These are phyloP conservation scores for Chrysina gloriosa DNA, from an alignment of 2,888 invertebrate species.

Conservation along the genomic window DNA sequence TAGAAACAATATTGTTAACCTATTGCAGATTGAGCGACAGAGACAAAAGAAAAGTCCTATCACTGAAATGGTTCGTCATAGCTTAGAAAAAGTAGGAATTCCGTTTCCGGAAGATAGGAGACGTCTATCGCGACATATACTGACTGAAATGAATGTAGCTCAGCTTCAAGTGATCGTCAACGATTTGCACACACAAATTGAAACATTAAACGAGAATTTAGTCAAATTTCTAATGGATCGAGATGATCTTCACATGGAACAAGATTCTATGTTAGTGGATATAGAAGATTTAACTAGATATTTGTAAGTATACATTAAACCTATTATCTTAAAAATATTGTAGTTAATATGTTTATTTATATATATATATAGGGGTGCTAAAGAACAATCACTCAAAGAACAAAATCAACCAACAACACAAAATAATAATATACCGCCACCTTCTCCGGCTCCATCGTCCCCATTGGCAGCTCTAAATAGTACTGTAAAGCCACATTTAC, in stretches of 20 bases:
- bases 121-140: constrained; percentile 83
- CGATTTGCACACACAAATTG: constrained; percentile 93
- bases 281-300: constrained; percentile 95
- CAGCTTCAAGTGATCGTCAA: constrained; percentile 95
- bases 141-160: constrained; percentile 93
- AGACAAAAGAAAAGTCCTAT: constrained; percentile 82
- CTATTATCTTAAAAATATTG: constrained; percentile 18
- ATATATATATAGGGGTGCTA: constrained; percentile 64
- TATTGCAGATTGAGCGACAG: constrained; percentile 71
- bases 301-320: constrained; percentile 72
- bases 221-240: constrained; percentile 91
- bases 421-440: constrained; percentile 61
- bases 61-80: constrained; percentile 85
- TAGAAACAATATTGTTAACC: constrained; percentile 36
- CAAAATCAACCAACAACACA: constrained; percentile 55
- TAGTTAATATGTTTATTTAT: background rate
- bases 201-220: constrained; percentile 89
- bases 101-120: constrained; percentile 86
- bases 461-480: constrained; percentile 62
- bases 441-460: constrained; percentile 58
- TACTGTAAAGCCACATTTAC: constrained; percentile 64
- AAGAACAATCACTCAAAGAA: constrained; percentile 67
- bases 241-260: constrained; percentile 97
- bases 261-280: constrained; percentile 97
- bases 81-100: constrained; percentile 84